Conservation (phyloP, 1,140 invertebrate species). For the Leucophenga varia region DNA sequence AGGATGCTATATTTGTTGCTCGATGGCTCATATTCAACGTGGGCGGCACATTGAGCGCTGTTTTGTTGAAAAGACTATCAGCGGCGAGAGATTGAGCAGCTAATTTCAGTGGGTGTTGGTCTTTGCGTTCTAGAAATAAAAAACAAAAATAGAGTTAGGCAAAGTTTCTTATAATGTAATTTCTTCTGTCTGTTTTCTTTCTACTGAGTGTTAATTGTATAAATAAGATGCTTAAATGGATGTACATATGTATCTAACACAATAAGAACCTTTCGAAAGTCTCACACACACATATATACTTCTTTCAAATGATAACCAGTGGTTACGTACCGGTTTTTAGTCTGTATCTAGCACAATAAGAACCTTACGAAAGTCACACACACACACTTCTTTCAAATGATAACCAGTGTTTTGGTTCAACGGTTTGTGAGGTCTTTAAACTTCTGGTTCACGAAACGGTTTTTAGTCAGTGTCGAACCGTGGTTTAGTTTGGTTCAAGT, state of each 20-base stretch:
- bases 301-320: too few species aligned
- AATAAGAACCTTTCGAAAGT: background rate
- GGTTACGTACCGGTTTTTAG: too few species aligned
- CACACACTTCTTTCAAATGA: too few species aligned
- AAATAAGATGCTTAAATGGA: background rate
- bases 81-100: conserved; percentile 42
- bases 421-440: too few species aligned
- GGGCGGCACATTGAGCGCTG: conserved; percentile 41
- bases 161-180: background rate
- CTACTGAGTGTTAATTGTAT: too few species aligned
- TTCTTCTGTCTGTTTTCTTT: too few species aligned
- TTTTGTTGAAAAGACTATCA: conserved; percentile 29
- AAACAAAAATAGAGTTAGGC: background rate
- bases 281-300: background rate
- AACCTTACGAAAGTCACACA: background rate
- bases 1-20: conserved; percentile 23
- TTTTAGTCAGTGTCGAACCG: too few species aligned
- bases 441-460: too few species aligned
- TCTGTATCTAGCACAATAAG: background rate
- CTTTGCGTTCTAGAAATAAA: conserved; percentile 36
- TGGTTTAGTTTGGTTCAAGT: too few species aligned
- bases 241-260: background rate
- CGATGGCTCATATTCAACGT: conserved; percentile 43
- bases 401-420: too few species aligned
- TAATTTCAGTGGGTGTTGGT: conserved; percentile 45